Conservation (phyloP, 2,113 vertebrate genomes). For the Pimephales promelas region DNA sequence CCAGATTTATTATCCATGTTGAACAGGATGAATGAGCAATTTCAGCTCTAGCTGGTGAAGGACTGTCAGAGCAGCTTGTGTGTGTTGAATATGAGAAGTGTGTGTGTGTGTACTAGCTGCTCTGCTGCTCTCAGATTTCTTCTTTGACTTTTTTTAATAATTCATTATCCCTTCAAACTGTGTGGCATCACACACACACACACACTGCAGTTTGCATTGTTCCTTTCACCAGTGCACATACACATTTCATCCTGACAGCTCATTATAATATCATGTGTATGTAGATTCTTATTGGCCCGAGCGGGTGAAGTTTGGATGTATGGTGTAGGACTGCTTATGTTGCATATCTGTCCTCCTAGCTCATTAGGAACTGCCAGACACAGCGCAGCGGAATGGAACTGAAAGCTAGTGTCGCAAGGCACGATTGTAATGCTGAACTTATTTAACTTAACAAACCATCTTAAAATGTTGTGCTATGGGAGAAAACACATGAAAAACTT, state of each 20-base stretch:
- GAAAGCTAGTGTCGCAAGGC: background rate
- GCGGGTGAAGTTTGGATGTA: background rate
- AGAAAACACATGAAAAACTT: background rate
- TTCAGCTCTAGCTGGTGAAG: conserved; percentile 25
- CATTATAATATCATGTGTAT: background rate
- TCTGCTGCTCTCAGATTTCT: conserved; percentile 53
- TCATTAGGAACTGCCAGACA: conserved; percentile 2
- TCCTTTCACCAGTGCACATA: background rate
- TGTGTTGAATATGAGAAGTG: conserved; percentile 47
- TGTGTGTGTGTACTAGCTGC: conserved; percentile 16
- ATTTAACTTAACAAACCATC: background rate
- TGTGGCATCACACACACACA: conserved; percentile 26
- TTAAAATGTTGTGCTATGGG: background rate
- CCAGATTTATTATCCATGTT: conserved; percentile 8
- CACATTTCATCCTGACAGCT: conserved; percentile 16
- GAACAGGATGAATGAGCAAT: conserved; percentile 9
- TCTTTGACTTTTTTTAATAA: conserved; percentile 57
- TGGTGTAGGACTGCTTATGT: background rate
- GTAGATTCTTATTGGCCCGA: conserved; percentile 6
- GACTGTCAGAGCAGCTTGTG: conserved; percentile 13
- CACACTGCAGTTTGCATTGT: conserved; percentile 24
- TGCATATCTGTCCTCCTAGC: background rate
- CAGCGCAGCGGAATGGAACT: background rate
- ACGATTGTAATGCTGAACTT: background rate
- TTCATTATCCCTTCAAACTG: conserved; percentile 46